Base-by-base conservation (phyloP, 35 echinoderm and acorn worm species). In the Ptychodera flava region DNA sequence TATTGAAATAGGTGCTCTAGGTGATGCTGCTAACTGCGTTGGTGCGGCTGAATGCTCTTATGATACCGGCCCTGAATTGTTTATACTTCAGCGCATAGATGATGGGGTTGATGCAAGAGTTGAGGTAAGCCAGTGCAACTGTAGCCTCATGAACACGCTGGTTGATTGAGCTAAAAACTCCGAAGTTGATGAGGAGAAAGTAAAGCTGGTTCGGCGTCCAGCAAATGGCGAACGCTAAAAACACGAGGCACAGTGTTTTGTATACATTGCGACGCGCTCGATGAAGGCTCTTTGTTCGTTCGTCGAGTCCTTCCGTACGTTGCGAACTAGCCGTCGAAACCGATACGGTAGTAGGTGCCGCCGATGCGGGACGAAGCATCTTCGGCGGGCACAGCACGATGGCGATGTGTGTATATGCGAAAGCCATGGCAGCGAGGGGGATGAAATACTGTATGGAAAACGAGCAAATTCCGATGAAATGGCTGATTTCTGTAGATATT, bases 181-280 rank as follows among this genome's bases (percentile, higher is more conserved):
- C 80, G 78, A 90, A 84, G 30, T 90, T 90, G 82, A 85, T 75
- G 31, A 85, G 36, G 28, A 90, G 77, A 78, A 90, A 90, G 16
- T 84, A 32, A 27, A 84, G 31, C 81, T 90, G 88, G 76, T 90
- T 90, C 1, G 88, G 88, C 33, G 88, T 90, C 88, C 88, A 90
- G 38, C 88, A 90, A 22, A 90, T 34, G 28, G 83, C n/a, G 45
- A 76, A 90, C 14, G 32, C 78, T 14, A 90, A 15, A 81, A 83
- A 90, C 32, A 90, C 52, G 36, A 90, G 45, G 37, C 82, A 64
- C 16, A 90, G 88, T 22, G 88, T 90, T 36, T 83, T 83, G 81
- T 32, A 31, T 0, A 36, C 36, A 33, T 83, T 83, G 1, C 81
- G 81, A 6, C 81, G 14, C 6, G 81, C 81, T 33, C 78, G 78